Base-by-base conservation (phyloP, 2,113 vertebrate species). In the Prietella phreatophila region DNA sequence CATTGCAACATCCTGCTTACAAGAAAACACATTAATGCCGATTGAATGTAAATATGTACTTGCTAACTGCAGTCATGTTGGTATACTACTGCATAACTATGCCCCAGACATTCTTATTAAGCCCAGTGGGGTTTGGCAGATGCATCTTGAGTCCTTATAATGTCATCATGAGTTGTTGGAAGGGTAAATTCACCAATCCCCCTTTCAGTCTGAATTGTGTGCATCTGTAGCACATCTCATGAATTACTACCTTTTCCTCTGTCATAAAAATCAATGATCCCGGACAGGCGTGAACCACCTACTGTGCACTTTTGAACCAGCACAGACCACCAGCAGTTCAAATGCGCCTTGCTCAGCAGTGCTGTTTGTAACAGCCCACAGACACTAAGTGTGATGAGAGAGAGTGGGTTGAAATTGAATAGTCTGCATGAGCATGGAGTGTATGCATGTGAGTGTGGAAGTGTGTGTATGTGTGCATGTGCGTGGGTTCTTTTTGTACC, bases 251-350 rank as follows among this genome's bases (percentile, higher is more conserved):
- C 39, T 76, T 81, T 82, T 88, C 75, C 83, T 56, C 63, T 78
- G 61, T 76, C 88, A 89, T 89, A 88, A 90, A 91, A 91, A 89
- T 91, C 89, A 79, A 91, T 88, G 84, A 85, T 87, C 75, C 60
- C 20, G 82, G 55, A 82, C 80, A 42, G 67, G 82, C 60, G 30
- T 83, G 86, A 75, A 79, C 61, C 85, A 47, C 63, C 80, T 85
- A 78, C 84, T 36, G 13, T 86, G 86, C 86, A 85, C 88, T 89
- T 67, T 86, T 91, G 86, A 90, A 85, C 86, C 63, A 27, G 27
- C 83, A 58, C 82, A 53, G 85, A 85, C 82, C 47, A 56, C 75
- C 47, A 63, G 80, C 86, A 76, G 80, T 76, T 82, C 83, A 89
- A 91, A 90, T 86, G 85, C 80, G 65, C 60, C 84, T 71, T 82